Evolutionary conservation across 2,113 vertebrate species (phyloP).

Genomic region (Pagrus major): DNA sequence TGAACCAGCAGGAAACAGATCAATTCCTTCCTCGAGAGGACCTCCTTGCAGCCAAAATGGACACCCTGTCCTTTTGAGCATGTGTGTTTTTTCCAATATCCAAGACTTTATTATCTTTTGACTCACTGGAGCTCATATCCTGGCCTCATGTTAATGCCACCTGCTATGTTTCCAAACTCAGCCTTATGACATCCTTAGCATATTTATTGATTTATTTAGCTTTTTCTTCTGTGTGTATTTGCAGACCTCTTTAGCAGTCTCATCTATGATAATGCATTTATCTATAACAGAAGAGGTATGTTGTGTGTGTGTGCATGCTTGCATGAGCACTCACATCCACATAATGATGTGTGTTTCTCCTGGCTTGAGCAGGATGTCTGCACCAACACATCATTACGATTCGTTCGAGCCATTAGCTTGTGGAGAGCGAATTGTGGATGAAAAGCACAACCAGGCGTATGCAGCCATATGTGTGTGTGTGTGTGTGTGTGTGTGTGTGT

Average conservation of each 20-base stretch:
- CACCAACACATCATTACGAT: conserved; percentile 64
- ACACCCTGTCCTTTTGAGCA: conserved; percentile 46
- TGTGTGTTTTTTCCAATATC: conserved; percentile 37
- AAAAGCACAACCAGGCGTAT: conserved; percentile 41
- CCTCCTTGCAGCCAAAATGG: conserved; percentile 60
- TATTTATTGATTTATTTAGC: conserved; percentile 57
- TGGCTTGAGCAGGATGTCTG: conserved; percentile 74
- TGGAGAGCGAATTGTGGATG: conserved; percentile 61
- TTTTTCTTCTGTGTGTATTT: conserved; percentile 36
- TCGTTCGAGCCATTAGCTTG: conserved; percentile 66
- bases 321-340: conserved; percentile 40
- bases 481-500: conserved; percentile 20
- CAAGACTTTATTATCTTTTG: conserved; percentile 53
- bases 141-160: conserved; percentile 47
- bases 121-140: conserved; percentile 75
- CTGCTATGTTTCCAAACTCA: conserved; percentile 44
- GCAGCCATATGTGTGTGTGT: conserved; percentile 14
- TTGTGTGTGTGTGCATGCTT: conserved; percentile 27
- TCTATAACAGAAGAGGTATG: conserved; percentile 43
- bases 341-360: conserved; percentile 53
- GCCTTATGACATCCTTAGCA: conserved; percentile 35
- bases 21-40: conserved; percentile 50
- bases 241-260: conserved; percentile 18
- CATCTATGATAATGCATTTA: conserved; percentile 51
- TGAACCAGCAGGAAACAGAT: conserved; percentile 58